A percentile compares a stretch with the other conserved stretches of the same genome.
phyloP scores from a whole-genome alignment of 2,113 vertebrate genomes.

The Pachycephala philippinensis region DNA sequence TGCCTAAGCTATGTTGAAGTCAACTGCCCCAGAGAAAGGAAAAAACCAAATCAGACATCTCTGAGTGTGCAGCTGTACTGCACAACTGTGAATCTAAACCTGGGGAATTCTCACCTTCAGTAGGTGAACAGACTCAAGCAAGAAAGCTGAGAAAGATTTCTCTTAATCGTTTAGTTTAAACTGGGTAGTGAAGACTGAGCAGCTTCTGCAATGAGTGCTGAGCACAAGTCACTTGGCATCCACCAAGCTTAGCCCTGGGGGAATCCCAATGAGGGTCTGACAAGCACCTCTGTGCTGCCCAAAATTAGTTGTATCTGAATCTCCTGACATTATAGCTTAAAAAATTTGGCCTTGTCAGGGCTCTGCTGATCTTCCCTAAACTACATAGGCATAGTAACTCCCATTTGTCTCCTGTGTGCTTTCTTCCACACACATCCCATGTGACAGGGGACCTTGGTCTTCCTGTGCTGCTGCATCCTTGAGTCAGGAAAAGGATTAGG shows the following conservation, averaged over 20 bases:
- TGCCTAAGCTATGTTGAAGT: neutral
- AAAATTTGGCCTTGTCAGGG: fast-evolving
- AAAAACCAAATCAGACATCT: neutral
- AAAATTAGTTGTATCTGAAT: neutral
- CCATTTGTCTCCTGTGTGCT: neutral
- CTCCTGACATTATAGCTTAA: neutral
- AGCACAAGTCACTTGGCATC: neutral
- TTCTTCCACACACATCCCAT: neutral
- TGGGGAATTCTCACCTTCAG: neutral
- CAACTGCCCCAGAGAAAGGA: neutral
- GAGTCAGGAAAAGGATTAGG: neutral
- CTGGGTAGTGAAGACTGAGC: neutral
- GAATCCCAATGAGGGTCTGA: neutral
- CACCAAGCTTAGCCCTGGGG: neutral
- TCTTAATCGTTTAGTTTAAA: neutral
- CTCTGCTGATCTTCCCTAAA: neutral
- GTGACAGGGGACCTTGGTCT: neutral
- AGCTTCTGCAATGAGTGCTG: neutral
- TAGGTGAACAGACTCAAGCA: neutral
- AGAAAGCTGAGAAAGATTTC: neutral
- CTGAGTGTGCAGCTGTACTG: neutral
- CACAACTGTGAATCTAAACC: neutral
- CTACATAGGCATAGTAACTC: fast-evolving
- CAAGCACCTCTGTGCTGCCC: neutral
- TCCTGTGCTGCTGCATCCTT: neutral